Percentiles rank a stretch among this genome's conserved stretches.
phyloP scores from a whole-genome alignment of 2,113 vertebrate species.

The Eonycteris spelaea region DNA sequence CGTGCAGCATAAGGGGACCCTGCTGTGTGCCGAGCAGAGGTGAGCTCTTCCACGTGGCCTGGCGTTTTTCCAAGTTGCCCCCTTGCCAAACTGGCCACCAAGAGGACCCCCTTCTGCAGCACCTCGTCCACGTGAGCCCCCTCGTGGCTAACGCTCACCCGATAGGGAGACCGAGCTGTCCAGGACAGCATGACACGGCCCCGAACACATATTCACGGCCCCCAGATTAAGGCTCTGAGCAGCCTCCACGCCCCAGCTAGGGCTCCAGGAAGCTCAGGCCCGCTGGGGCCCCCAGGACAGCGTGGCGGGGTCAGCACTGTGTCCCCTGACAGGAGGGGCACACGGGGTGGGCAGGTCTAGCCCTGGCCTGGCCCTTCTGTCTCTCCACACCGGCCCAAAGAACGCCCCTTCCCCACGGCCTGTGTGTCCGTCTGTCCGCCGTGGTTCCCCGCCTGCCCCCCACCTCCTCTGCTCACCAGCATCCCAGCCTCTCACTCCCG shows the following conservation, averaged over 20 bases:
- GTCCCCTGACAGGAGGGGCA: neutral
- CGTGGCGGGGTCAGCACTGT: rapidly evolving
- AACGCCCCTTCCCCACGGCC: rapidly evolving
- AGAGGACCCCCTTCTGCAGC: neutral
- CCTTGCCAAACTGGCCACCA: rapidly evolving
- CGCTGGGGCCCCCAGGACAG: neutral
- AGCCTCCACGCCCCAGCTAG: too few species aligned
- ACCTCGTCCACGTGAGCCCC: neutral
- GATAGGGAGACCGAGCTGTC: neutral
- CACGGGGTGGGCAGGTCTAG: neutral
- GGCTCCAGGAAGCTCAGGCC: rapidly evolving
- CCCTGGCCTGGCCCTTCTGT: neutral
- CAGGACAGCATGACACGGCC: rapidly evolving
- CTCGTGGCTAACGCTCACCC: too few species aligned
- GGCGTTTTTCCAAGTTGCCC: neutral
- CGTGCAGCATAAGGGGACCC: neutral
- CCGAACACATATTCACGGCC: neutral
- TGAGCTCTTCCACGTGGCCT: rapidly evolving
- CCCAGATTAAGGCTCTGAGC: neutral
- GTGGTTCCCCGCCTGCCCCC: neutral
- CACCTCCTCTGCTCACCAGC: neutral
- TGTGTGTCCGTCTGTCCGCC: rapidly evolving
- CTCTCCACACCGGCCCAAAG: rapidly evolving
- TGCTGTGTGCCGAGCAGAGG: neutral
- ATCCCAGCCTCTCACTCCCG: neutral